Percentiles rank a stretch among this genome's conserved stretches.
These are phyloP conservation scores for Prinia subflava DNA, from an alignment of 2,113 vertebrate genomes.

Conservation along the genomic window DNA sequence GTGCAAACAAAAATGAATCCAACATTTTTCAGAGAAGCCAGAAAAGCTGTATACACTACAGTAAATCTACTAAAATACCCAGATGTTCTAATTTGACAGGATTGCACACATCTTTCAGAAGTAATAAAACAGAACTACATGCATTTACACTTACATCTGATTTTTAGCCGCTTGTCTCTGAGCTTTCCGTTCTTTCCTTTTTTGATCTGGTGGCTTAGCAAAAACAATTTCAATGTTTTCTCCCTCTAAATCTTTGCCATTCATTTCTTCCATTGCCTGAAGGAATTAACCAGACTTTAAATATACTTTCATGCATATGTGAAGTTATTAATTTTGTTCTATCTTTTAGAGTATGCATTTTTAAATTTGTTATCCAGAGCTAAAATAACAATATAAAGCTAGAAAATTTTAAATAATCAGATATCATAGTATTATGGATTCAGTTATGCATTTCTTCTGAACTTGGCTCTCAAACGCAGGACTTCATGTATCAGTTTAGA, in stretches of 20 bases:
- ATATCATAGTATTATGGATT: not conserved
- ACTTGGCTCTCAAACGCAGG: not conserved
- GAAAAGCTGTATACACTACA: not conserved
- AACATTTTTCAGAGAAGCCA: not conserved
- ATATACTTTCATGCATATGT: constrained; percentile 44
- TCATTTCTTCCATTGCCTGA: constrained; percentile 96
- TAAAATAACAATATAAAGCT: not conserved
- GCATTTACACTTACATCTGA: constrained; percentile 85
- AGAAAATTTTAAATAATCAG: not conserved
- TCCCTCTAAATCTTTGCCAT: constrained; percentile 95
- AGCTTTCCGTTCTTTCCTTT: constrained; percentile 96
- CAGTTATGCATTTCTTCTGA: not conserved
- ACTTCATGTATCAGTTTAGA: not conserved
- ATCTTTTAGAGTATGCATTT: constrained; percentile 2
- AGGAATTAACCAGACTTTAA: constrained; percentile 62
- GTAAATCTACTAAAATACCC: not conserved
- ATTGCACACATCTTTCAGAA: not conserved
- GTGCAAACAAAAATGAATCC: not conserved
- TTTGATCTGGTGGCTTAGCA: constrained; percentile 98
- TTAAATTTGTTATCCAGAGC: not conserved
- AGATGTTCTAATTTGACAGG: not conserved
- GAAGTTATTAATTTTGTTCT: constrained; percentile 3
- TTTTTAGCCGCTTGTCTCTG: constrained; percentile 97
- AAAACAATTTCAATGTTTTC: constrained; percentile 98
- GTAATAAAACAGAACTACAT: constrained; percentile 26